These are phyloP conservation scores for Aviceda subcristata DNA, from an alignment of 2,113 vertebrate genomes.

Conservation along the genomic window DNA sequence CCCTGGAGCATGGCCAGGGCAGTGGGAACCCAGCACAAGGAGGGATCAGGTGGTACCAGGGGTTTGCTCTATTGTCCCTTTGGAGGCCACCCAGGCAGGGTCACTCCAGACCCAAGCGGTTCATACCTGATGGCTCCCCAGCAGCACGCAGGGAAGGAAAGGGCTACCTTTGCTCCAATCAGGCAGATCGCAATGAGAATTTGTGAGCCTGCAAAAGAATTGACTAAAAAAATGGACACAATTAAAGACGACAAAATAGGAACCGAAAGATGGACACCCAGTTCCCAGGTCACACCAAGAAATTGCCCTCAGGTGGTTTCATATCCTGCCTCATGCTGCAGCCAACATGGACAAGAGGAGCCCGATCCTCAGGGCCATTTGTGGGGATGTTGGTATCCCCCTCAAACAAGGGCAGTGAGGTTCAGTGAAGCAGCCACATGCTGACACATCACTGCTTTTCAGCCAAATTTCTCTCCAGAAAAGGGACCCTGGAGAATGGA, in stretches of 20 bases:
- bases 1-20: not conserved
- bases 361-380: not conserved
- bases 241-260: not conserved
- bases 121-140: not conserved
- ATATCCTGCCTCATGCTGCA: not conserved
- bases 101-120: not conserved
- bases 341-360: not conserved
- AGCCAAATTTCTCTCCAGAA: not conserved
- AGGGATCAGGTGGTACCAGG: not conserved
- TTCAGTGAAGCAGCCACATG: not conserved
- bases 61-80: not conserved
- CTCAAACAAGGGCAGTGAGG: not conserved
- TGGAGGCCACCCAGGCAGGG: not conserved
- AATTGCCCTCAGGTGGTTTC: not conserved
- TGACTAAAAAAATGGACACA: not conserved
- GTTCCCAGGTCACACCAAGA: not conserved
- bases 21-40: not conserved
- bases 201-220: not conserved
- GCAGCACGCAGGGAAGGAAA: not conserved
- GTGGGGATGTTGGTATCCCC: not conserved
- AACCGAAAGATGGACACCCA: not conserved
- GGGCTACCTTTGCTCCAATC: not conserved
- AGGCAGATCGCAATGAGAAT: not conserved
- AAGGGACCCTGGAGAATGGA: not conserved
- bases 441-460: not conserved